Conservation (phyloP, 2,113 vertebrate species). For the Paradisaea rubra region DNA sequence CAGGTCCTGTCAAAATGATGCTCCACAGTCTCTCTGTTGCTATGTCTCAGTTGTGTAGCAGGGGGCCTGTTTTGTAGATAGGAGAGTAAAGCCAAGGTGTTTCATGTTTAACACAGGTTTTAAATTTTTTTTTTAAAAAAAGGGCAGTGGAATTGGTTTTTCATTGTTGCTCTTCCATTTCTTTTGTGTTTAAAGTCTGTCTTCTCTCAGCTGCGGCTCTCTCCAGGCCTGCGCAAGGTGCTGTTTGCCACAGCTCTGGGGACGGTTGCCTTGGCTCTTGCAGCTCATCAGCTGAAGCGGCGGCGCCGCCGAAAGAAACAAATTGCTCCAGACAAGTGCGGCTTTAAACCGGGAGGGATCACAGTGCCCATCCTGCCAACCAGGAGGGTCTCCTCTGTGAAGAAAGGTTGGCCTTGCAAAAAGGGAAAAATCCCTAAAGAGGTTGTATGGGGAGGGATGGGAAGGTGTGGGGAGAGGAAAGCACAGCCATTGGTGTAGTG, state of each 20-base stretch:
- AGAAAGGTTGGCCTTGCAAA: slow-evolving; percentile 77
- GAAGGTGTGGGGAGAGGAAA: background rate
- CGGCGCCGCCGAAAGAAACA: slow-evolving; percentile 88
- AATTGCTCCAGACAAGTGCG: slow-evolving; percentile 64
- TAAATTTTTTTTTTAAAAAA: background rate
- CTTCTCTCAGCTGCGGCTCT: slow-evolving; percentile 90
- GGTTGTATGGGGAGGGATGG: background rate
- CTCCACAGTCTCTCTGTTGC: background rate
- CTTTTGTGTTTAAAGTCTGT: slow-evolving; percentile 78
- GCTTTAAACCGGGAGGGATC: slow-evolving; percentile 74
- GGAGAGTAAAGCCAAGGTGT: background rate
- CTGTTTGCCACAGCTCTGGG: slow-evolving; percentile 94
- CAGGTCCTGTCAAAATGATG: background rate
- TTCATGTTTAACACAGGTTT: background rate
- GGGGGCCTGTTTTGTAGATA: background rate
- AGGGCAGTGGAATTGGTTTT: background rate
- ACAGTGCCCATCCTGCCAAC: slow-evolving; percentile 80
- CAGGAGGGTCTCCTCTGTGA: slow-evolving; percentile 80
- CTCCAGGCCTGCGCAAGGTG: slow-evolving; percentile 91
- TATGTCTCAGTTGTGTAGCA: background rate
- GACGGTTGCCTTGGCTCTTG: slow-evolving; percentile 89
- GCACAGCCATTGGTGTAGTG: background rate
- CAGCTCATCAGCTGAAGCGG: slow-evolving; percentile 92
- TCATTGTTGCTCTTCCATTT: slow-evolving; percentile 3
- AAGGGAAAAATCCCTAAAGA: background rate